phyloP scores from a whole-genome alignment of 2,888 invertebrate genomes.

The Abscondita cerata region DNA sequence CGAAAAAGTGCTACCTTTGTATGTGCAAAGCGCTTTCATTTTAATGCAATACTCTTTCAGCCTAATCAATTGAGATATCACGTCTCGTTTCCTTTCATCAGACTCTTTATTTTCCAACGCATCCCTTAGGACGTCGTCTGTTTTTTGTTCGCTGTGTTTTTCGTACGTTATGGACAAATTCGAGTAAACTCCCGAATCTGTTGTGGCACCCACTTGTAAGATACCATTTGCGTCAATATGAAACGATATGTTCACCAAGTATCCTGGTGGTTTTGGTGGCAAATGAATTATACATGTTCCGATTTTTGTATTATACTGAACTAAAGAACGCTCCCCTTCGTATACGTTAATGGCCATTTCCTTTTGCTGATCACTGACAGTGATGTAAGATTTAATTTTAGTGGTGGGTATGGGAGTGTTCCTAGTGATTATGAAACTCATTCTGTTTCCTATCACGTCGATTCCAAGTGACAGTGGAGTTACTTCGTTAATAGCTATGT shows the following conservation, averaged over 20 bases:
- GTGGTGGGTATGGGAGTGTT: constrained; percentile 73
- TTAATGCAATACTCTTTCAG: constrained; percentile 18
- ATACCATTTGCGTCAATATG: constrained; percentile 19
- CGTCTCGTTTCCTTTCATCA: not conserved
- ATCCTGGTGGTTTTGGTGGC: constrained; percentile 16
- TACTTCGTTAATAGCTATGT: constrained; percentile 65
- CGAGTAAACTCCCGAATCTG: constrained; percentile 11
- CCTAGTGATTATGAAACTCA: constrained; percentile 83
- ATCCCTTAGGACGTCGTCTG: constrained; percentile 1
- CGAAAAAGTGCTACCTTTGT: not conserved
- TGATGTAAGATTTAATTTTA: constrained; percentile 6
- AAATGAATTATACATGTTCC: constrained; percentile 12
- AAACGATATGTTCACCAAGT: constrained; percentile 9
- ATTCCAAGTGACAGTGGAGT: constrained; percentile 78
- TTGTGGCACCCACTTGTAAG: constrained; percentile 2
- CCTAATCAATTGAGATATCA: not conserved
- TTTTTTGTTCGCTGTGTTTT: not conserved
- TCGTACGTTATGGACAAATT: constrained; percentile 12
- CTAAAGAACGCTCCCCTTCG: constrained; percentile 38
- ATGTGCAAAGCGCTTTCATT: constrained; percentile 11
- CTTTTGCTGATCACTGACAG: constrained; percentile 35
- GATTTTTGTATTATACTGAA: constrained; percentile 21
- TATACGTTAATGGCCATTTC: constrained; percentile 28
- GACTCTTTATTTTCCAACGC: constrained; percentile 5
- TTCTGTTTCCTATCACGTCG: constrained; percentile 82